These are phyloP conservation scores for Manis javanica DNA, from an alignment of 2,797 vertebrate genomes.

Conservation along the genomic window DNA sequence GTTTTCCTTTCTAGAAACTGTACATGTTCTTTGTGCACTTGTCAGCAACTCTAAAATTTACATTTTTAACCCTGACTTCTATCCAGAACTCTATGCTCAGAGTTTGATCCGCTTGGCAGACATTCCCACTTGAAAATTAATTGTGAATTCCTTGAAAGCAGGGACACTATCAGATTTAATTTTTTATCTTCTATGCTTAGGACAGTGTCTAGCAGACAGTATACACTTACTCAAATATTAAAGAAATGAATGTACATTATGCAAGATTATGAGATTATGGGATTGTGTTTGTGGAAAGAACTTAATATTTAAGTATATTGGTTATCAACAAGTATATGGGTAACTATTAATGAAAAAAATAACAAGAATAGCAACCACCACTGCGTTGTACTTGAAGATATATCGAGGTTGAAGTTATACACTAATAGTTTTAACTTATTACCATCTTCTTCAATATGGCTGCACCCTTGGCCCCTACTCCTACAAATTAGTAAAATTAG, in stretches of 20 bases:
- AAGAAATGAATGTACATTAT: background rate
- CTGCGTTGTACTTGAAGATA: background rate
- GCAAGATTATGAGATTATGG: background rate
- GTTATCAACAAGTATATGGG: background rate
- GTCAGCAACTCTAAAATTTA: background rate
- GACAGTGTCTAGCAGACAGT: background rate
- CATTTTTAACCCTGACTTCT: background rate
- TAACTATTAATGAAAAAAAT: background rate
- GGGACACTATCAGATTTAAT: background rate
- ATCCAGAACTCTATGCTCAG: background rate
- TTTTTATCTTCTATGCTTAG: background rate
- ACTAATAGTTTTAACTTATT: background rate
- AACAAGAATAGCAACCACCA: background rate
- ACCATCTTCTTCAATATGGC: background rate
- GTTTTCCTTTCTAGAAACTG: background rate
- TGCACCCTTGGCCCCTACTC: background rate
- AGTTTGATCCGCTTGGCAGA: background rate
- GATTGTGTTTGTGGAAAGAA: background rate
- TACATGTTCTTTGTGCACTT: background rate
- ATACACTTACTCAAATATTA: background rate
- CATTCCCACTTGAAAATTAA: background rate
- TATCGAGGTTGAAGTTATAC: background rate
- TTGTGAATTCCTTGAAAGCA: constrained; percentile 1
- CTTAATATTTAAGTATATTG: background rate
- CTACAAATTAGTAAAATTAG: background rate